Base-by-base conservation (phyloP, 2,113 vertebrate species). In the Halcyon senegalensis region DNA sequence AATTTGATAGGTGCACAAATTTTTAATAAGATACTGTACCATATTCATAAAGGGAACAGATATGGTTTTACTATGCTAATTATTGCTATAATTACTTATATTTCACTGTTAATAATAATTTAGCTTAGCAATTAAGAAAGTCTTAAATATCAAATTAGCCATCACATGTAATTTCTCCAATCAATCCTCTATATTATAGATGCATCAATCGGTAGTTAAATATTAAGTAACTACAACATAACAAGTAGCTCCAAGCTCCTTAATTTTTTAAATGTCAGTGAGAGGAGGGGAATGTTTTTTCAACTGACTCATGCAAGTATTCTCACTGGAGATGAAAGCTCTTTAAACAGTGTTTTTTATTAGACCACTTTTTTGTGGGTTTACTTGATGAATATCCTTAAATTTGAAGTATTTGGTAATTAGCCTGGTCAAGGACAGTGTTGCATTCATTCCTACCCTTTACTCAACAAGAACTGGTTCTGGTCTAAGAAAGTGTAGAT, bases 241-340 rank as follows among this genome's bases (percentile, higher is more conserved):
- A 95, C 0, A 0, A 63, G 51, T 48, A 83, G 70, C 85, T 88
- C 63, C 39, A 37, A 70, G 87, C 31, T 43, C 59, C 50, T 62
- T 83, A 58, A 84, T 77, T 85, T 83, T 58, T 70, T 77, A 74
- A 73, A 21, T 24, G 28, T 46, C 84, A 66, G 44, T 46, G 72
- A 81, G 89, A 33, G 80, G 86, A 84, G 67, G 39, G 84, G n/a
- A 91, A 41, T 63, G 13, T 13, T 85, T 94, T 94, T 91, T 66
- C 53, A 78, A 17, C n/a, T 59, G 75, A 80, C 5, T 77, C 75
- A 77, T 56, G 72, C 16, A 83, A 88, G 43, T 41, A 74, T 63
- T 88, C 55, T 88, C 75, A 74, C 37, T 28, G n/a, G 28, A 90
- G n/a, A 89, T 44, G 23, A 92, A 96, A 83, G 68, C 31, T n/a